Percentiles rank a stretch among this genome's conserved stretches.
phyloP scores from a whole-genome alignment of 2,888 invertebrate species.

The Lasioglossum vierecki region DNA sequence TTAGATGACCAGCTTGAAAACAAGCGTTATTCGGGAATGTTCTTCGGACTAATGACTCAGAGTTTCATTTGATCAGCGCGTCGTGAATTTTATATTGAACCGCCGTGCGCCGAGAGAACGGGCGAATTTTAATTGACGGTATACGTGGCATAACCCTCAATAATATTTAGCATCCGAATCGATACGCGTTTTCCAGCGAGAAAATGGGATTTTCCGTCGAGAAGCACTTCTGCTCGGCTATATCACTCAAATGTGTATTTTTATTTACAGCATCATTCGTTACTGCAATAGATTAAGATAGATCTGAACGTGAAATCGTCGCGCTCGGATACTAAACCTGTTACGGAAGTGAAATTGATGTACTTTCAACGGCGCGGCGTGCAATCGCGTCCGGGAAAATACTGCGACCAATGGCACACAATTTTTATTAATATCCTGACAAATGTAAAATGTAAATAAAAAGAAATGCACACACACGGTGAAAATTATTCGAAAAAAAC shows the following conservation, averaged over 20 bases:
- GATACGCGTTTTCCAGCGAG: not conserved
- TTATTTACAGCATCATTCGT: conserved; percentile 20
- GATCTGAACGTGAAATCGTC: conserved; percentile 16
- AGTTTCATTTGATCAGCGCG: not conserved
- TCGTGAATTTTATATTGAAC: not conserved
- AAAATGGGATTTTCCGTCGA: conserved; percentile 24
- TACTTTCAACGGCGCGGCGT: not conserved
- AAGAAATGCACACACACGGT: not conserved
- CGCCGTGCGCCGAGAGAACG: not conserved
- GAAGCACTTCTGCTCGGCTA: conserved; percentile 19
- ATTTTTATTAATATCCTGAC: conserved; percentile 18
- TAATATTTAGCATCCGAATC: conserved; percentile 12
- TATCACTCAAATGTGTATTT: conserved; percentile 16
- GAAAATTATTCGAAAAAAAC: not conserved
- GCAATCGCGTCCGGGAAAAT: conserved; percentile 7
- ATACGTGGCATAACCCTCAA: not conserved
- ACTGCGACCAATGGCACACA: not conserved
- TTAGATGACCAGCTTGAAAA: not conserved
- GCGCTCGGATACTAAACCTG: conserved; percentile 15
- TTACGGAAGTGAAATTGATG: conserved; percentile 15
- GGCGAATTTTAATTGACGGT: conserved; percentile 3
- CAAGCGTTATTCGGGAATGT: not conserved
- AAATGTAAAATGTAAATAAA: conserved; percentile 5
- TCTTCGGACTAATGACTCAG: not conserved
- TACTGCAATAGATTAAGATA: conserved; percentile 22